Percentiles rank a stretch among this genome's conserved stretches.
These are phyloP conservation scores for Ischnus inquisitorius DNA, from an alignment of 2,888 invertebrate species.

Conservation along the genomic window DNA sequence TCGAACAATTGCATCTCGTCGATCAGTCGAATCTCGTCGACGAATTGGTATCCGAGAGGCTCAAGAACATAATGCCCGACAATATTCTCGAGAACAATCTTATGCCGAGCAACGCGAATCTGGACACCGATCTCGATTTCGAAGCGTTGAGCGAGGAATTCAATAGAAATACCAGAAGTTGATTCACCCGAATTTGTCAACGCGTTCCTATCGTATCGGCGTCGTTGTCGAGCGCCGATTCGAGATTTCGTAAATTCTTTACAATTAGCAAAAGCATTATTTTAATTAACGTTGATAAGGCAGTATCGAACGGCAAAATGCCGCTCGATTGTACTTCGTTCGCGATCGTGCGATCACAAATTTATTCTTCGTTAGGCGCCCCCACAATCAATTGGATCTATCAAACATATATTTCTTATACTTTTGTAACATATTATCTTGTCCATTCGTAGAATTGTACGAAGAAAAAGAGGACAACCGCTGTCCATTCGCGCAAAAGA, in stretches of 20 bases:
- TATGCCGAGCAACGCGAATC: slow-evolving; percentile 78
- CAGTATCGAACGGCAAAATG: not conserved
- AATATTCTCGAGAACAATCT: slow-evolving; percentile 81
- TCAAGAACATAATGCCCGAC: slow-evolving; percentile 82
- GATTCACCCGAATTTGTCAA: slow-evolving; percentile 72
- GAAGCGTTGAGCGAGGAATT: slow-evolving; percentile 83
- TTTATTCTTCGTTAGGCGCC: slow-evolving; percentile 11
- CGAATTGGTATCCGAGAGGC: slow-evolving; percentile 81
- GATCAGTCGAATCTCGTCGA: slow-evolving; percentile 83
- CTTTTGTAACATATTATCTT: slow-evolving; percentile 43
- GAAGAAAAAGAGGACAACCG: not conserved
- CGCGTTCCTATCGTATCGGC: not conserved
- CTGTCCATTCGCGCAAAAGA: not conserved
- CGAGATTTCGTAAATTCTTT: not conserved
- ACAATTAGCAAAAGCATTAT: slow-evolving; percentile 13
- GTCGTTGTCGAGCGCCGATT: slow-evolving; percentile 14
- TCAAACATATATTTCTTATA: slow-evolving; percentile 33
- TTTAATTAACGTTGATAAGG: slow-evolving; percentile 33
- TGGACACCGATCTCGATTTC: slow-evolving; percentile 82
- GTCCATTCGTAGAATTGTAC: not conserved
- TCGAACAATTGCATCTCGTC: slow-evolving; percentile 81
- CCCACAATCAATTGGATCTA: not conserved
- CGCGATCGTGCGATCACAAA: not conserved
- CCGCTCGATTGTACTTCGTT: slow-evolving; percentile 7
- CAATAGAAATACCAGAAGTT: slow-evolving; percentile 82